phyloP scores from a whole-genome alignment of 2,888 invertebrate species.

The Drosophila phalerata region DNA sequence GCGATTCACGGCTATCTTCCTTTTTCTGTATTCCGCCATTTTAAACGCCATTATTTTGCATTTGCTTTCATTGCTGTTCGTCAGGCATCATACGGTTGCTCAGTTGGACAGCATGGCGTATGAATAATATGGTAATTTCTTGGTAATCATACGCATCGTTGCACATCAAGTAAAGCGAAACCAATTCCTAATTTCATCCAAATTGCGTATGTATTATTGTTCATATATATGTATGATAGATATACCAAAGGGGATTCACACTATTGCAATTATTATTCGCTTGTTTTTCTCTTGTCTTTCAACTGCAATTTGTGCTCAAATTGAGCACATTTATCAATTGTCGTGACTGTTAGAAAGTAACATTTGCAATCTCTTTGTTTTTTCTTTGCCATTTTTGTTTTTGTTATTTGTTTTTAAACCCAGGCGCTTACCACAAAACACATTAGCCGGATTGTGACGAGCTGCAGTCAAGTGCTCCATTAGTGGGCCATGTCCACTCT shows the following conservation, averaged over 20 bases:
- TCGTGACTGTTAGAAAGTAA: conserved; percentile 12
- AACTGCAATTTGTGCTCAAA: conserved; percentile 34
- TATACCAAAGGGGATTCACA: neutral
- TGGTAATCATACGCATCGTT: conserved; percentile 77
- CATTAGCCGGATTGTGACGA: conserved; percentile 76
- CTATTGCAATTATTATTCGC: conserved; percentile 9
- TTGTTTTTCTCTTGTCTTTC: neutral
- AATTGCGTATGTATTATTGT: neutral
- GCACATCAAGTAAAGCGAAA: conserved; percentile 32
- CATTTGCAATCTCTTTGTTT: conserved; percentile 42
- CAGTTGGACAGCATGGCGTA: conserved; percentile 36
- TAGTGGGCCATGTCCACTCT: conserved; percentile 16
- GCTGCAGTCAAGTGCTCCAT: conserved; percentile 61
- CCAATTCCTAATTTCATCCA: neutral
- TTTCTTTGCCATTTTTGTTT: conserved; percentile 6
- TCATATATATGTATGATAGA: neutral
- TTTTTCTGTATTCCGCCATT: neutral
- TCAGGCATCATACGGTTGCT: neutral
- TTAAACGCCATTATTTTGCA: conserved; percentile 6
- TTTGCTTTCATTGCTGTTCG: conserved; percentile 17
- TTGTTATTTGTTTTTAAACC: conserved; percentile 18
- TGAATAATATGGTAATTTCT: conserved; percentile 60
- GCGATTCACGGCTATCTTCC: neutral
- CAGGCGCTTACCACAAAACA: conserved; percentile 46
- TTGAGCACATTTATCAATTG: conserved; percentile 49